Conservation (phyloP, 2,888 invertebrate genomes). For the Sylvicola fuscatus region DNA sequence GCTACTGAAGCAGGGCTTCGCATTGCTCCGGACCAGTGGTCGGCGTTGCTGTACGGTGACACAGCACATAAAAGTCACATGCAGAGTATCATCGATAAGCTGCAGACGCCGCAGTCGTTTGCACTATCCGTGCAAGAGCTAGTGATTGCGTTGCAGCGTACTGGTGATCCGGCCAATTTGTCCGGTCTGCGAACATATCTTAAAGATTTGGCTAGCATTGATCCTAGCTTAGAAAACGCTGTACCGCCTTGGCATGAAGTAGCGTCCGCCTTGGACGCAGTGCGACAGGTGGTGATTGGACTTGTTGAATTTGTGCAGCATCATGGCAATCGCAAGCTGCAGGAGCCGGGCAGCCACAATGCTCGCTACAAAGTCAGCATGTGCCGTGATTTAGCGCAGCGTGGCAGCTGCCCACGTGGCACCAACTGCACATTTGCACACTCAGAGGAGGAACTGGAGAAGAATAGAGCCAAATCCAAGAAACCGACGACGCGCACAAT, state of each 20-base stretch:
- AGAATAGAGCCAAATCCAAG: slow-evolving; percentile 44
- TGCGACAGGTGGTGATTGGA: slow-evolving; percentile 49
- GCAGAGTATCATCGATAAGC: slow-evolving; percentile 78
- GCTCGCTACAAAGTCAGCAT: slow-evolving; percentile 74
- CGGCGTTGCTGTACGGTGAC: slow-evolving; percentile 88
- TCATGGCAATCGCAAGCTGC: slow-evolving; percentile 44
- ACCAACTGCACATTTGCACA: slow-evolving; percentile 83
- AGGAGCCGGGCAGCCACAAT: slow-evolving; percentile 29
- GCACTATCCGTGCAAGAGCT: slow-evolving; percentile 79
- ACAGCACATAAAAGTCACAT: slow-evolving; percentile 91
- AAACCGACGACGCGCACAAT: slow-evolving; percentile 27
- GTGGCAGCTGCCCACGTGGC: slow-evolving; percentile 70
- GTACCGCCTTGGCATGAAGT: slow-evolving; percentile 42
- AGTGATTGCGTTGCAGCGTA: slow-evolving; percentile 74
- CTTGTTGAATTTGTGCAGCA: slow-evolving; percentile 58
- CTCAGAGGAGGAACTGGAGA: slow-evolving; percentile 75
- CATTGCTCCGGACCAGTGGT: slow-evolving; percentile 98
- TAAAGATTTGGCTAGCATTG: slow-evolving; percentile 69
- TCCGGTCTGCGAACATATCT: slow-evolving; percentile 56
- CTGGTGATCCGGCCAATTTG: slow-evolving; percentile 64
- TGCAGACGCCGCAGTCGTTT: slow-evolving; percentile 87
- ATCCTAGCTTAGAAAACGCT: slow-evolving; percentile 60
- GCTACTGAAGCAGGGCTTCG: slow-evolving; percentile 92
- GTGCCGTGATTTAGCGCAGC: slow-evolving; percentile 64
- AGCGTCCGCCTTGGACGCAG: slow-evolving; percentile 43